Evolutionary conservation across 1,140 invertebrate species (phyloP).

Genomic region (Ericerus pela): DNA sequence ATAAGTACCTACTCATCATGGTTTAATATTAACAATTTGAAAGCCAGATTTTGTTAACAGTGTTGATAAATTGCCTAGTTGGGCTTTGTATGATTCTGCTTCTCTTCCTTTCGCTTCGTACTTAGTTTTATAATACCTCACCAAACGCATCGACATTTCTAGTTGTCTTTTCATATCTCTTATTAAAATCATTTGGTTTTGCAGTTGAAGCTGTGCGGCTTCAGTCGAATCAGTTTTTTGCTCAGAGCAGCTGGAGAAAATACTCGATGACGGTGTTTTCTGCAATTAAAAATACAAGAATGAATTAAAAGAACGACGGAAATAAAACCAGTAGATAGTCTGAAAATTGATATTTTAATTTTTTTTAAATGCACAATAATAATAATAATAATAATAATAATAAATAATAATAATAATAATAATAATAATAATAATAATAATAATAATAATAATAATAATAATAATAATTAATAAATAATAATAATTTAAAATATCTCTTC

Average conservation of each 20-base stretch:
- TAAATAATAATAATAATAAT: too few relatives aligned
- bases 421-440: too few relatives aligned
- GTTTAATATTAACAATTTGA: background rate
- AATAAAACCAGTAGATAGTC: background rate
- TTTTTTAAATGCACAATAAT: too few relatives aligned
- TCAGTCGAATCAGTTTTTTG: background rate
- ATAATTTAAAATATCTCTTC: too few relatives aligned
- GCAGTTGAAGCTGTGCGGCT: background rate
- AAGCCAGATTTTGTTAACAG: background rate
- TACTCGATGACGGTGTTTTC: background rate
- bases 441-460: too few relatives aligned
- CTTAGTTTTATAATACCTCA: background rate
- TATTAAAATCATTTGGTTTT: background rate
- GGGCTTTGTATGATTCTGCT: background rate
- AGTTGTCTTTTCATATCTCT: slow-evolving; percentile 5
- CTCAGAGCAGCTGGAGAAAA: background rate
- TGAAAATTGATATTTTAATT: too few relatives aligned
- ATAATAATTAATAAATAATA: too few relatives aligned
- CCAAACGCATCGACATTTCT: background rate
- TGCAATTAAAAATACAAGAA: background rate
- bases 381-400: too few relatives aligned
- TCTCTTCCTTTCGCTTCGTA: background rate
- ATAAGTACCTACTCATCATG: too few relatives aligned
- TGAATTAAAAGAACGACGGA: background rate
- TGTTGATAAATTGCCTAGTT: slow-evolving; percentile 1